A percentile compares a stretch with the other conserved stretches of the same genome.
Conservation (phyloP, 1,140 invertebrate species). For the Kradibia gibbosae region DNA sequence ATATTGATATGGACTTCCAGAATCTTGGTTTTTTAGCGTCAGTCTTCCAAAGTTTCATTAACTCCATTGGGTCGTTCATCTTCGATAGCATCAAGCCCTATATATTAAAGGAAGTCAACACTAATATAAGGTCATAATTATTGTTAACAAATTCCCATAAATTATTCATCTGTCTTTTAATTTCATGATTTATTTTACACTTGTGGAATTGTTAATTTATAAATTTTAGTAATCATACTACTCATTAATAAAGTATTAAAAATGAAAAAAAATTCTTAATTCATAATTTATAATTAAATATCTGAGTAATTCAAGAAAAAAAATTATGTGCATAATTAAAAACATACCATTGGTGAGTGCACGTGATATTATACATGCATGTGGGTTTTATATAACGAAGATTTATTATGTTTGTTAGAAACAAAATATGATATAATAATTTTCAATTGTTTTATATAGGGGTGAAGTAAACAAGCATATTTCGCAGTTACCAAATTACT, state of each 20-base stretch:
- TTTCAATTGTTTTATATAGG: conserved; percentile 55
- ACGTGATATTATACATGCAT: too few relatives aligned
- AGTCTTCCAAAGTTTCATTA: conserved; percentile 84
- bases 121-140: conserved; percentile 70
- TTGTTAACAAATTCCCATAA: not conserved
- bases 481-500: conserved; percentile 77
- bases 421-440: not conserved
- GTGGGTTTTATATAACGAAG: too few relatives aligned
- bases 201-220: too few relatives aligned
- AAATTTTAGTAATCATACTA: too few relatives aligned
- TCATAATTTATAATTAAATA: too few relatives aligned
- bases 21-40: conserved; percentile 83
- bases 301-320: too few relatives aligned
- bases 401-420: too few relatives aligned
- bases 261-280: too few relatives aligned
- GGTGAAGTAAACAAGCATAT: conserved; percentile 73
- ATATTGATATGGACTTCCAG: conserved; percentile 85
- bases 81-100: conserved; percentile 90
- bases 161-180: not conserved
- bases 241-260: too few relatives aligned
- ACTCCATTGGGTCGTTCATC: conserved; percentile 84
- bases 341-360: too few relatives aligned
- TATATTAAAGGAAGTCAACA: conserved; percentile 83
- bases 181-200: not conserved
- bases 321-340: too few relatives aligned